These are phyloP conservation scores for Microtus richardsoni DNA, from an alignment of 2,113 vertebrate species.

Conservation along the genomic window DNA sequence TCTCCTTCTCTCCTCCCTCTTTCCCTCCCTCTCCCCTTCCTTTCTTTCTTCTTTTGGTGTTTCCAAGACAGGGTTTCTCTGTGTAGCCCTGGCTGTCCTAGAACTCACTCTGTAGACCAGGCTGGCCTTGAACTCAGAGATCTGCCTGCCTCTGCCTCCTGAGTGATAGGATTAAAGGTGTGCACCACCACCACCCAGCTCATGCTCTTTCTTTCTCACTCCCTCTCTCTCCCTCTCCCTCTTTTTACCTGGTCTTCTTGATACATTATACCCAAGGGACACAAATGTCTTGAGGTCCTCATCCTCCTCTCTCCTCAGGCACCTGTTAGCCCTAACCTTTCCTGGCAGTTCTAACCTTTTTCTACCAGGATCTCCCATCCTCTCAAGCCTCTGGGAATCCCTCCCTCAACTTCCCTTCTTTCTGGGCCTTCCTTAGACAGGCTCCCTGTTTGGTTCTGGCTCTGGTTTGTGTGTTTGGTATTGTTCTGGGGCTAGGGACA, in stretches of 20 bases:
- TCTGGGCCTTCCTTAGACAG: background rate
- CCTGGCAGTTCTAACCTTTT: background rate
- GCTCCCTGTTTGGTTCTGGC: background rate
- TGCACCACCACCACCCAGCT: no score
- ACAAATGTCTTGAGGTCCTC: background rate
- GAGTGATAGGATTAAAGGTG: no score
- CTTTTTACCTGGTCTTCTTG: background rate
- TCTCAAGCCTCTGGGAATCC: background rate
- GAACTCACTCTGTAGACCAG: background rate
- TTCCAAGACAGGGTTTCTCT: background rate
- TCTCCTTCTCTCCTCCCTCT: no score
- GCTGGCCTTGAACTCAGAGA: background rate
- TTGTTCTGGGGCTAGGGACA: background rate
- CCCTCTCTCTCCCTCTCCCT: background rate
- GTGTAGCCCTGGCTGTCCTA: background rate
- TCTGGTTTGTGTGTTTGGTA: background rate
- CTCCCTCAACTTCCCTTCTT: background rate
- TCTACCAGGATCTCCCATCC: background rate
- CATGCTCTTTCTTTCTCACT: no score
- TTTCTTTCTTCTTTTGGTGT: background rate
- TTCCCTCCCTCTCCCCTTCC: background rate
- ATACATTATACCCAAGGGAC: background rate
- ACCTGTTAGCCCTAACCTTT: background rate
- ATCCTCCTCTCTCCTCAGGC: background rate
- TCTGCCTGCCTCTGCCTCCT: background rate